Evolutionary conservation across 2,888 invertebrate species (phyloP).

Genomic region (Alsophila aescularia): DNA sequence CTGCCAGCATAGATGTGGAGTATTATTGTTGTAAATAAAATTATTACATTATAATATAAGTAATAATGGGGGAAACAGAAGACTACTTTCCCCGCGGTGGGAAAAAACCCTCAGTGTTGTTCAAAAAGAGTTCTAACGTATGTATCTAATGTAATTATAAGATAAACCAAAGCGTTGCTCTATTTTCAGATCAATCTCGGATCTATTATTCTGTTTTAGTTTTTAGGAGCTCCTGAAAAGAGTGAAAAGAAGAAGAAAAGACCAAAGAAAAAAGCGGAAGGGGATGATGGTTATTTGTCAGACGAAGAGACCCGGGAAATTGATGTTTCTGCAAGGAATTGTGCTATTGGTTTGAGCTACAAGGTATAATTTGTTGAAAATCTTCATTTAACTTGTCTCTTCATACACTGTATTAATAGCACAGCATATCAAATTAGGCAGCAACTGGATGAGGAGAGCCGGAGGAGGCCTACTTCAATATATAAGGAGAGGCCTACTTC

Average conservation of each 20-base stretch:
- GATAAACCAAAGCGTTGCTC: not conserved
- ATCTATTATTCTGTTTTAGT: conserved; percentile 45
- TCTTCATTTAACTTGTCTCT: not conserved
- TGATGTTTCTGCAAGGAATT: conserved; percentile 64
- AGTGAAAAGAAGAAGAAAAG: conserved; percentile 70
- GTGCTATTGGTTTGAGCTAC: conserved; percentile 64
- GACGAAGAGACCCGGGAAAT: conserved; percentile 63
- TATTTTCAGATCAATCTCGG: not conserved
- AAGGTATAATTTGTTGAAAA: conserved; percentile 58
- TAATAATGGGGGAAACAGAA: conserved; percentile 70
- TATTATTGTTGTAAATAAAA: no score
- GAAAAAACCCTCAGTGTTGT: conserved; percentile 73
- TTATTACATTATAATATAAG: no score
- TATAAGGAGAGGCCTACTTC: no score
- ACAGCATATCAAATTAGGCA: no score
- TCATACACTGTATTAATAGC: no score
- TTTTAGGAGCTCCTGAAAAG: conserved; percentile 72
- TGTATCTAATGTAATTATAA: conserved; percentile 44
- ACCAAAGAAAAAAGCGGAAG: conserved; percentile 64
- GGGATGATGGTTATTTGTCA: conserved; percentile 76
- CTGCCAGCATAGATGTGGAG: no score
- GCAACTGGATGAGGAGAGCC: no score
- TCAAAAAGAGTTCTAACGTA: conserved; percentile 74
- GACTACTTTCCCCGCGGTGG: conserved; percentile 85
- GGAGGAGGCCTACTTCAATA: no score